Evolutionary conservation across 1,140 invertebrate genomes (phyloP), one percentile per base, ranked within the genome.

Genomic region (Psilanteris sp.): DNA sequence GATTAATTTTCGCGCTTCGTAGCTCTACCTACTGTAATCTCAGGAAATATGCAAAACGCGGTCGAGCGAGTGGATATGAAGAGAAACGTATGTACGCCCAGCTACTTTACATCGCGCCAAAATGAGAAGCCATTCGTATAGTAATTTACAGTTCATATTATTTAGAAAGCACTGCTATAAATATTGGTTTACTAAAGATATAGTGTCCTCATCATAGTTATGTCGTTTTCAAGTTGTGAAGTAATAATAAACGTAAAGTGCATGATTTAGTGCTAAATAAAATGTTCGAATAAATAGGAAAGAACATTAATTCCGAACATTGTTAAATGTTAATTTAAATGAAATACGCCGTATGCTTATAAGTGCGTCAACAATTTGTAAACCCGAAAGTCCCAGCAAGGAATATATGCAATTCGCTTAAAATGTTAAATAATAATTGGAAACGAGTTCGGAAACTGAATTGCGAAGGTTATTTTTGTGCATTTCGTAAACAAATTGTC

Each of bases 131-230:
- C 59, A 57, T 73, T 59, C 70, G 32, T 18, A 57, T 14, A 44
- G 50, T 66, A 73, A 73, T 73, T 73, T 66, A 59, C 70, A 50
- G 44, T 27, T 59, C 70, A 52, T 73, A 73, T 66, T 73, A 73
- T 66, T 73, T 64, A 59, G 55, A 59, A 37, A 54, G 46, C 32
- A 18, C 54, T 34, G 26, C 36, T 32, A 54, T 71, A 71, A 71
- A 71, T 71, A 71, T 54, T 46, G 55, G 67, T 71, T 70, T 61
- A 26, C 54, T 29, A 16, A 24, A 11, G 14, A 37, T 46, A 62
- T 37, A 36, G 20, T 22, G 24, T 39, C 9, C 5, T 22, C 34
- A 24, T 48, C 20, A 36, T 16, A 15, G 15, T 5, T 1, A 15
- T 20, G 18, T 57, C 37, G 11, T 32, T 22, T 34, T 36, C 46